Conservation (phyloP, 2,888 invertebrate species). For the Ophion obscuratus region DNA sequence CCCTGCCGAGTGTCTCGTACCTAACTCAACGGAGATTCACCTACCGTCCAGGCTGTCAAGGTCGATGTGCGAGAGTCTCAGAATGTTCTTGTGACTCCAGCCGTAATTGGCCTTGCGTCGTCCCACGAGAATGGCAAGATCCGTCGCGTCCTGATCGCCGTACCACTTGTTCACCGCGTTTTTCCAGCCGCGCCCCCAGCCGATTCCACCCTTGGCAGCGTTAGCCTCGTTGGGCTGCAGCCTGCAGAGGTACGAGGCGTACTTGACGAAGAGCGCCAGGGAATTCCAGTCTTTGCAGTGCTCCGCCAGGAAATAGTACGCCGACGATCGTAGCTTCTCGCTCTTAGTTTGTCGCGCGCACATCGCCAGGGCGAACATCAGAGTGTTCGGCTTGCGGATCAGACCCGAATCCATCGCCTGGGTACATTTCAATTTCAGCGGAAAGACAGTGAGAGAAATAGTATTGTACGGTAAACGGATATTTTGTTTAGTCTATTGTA, state of each 20-base stretch:
- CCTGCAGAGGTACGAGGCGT: constrained; percentile 84
- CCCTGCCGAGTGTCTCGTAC: too few relatives aligned
- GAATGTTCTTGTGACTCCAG: constrained; percentile 90
- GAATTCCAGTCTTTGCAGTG: constrained; percentile 86
- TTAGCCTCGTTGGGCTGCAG: constrained; percentile 77
- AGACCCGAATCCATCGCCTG: constrained; percentile 85
- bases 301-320: constrained; percentile 82
- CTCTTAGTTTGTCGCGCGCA: constrained; percentile 84
- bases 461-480: neutral
- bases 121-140: constrained; percentile 88
- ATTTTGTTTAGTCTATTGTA: neutral
- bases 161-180: constrained; percentile 89
- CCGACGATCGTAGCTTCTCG: constrained; percentile 84
- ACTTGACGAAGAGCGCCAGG: constrained; percentile 88
- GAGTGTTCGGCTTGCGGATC: constrained; percentile 86
- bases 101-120: constrained; percentile 88
- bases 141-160: constrained; percentile 86
- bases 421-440: neutral
- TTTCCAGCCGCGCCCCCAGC: constrained; percentile 88
- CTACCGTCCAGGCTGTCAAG: constrained; percentile 34
- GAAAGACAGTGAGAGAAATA: neutral
- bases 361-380: constrained; percentile 88
- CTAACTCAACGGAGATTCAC: neutral
- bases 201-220: constrained; percentile 76
- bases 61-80: constrained; percentile 87